These are phyloP conservation scores for Nemoura dubitans DNA, from an alignment of 2,888 invertebrate genomes.

Conservation along the genomic window DNA sequence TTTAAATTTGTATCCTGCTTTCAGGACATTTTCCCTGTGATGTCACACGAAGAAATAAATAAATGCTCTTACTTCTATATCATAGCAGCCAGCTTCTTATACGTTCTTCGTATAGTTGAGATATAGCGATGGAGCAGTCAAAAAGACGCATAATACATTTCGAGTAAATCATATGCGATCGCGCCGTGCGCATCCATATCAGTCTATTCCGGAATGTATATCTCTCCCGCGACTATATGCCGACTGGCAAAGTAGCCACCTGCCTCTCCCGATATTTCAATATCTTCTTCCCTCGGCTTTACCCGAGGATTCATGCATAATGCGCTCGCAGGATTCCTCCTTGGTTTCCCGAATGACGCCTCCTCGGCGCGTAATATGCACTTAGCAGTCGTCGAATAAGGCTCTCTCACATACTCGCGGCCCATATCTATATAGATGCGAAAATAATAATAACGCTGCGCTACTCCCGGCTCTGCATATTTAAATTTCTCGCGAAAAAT, in stretches of 20 bases:
- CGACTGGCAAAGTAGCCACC: background rate
- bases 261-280: background rate
- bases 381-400: background rate
- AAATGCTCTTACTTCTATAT: background rate
- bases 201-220: background rate
- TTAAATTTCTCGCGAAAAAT: slow-evolving; percentile 32
- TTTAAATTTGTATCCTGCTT: no score
- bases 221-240: background rate
- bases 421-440: slow-evolving; percentile 14
- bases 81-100: no score
- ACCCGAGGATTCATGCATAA: background rate
- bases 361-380: background rate
- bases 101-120: no score
- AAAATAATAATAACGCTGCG: slow-evolving; percentile 28
- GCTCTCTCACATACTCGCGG: background rate
- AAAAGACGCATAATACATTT: background rate
- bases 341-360: background rate
- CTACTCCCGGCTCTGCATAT: slow-evolving; percentile 2
- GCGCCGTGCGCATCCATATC: background rate
- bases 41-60: background rate
- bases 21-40: background rate
- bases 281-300: background rate
- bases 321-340: background rate
- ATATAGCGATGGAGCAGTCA: background rate
- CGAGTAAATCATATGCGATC: slow-evolving; percentile 12